Base-by-base conservation (phyloP, 2,888 invertebrate species). In the Mythimna vitellina region DNA sequence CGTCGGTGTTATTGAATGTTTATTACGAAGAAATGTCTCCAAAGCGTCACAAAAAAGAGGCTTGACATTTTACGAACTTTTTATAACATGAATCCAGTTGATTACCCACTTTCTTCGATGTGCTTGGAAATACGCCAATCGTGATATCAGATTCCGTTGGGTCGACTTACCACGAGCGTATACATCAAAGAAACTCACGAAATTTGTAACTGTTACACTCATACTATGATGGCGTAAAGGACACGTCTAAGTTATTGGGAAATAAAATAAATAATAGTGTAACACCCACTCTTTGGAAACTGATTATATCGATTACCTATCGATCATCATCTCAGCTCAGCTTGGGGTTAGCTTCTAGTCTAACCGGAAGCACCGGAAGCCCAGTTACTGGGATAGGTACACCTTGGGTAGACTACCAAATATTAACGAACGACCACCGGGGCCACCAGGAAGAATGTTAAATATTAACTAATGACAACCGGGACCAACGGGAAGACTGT, bases 81-180 rank as follows among this genome's bases (percentile, higher is more conserved):
- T 84, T 84, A 83, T 70, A 65, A 62, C 81, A 74, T 70, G 81
- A 84, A 84, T 73, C 70, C 65, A 73, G 76, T 81, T 78, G 78
- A 84, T 84, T 78, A 81, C 72, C 67, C 69, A 73, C 65, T 77
- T 74, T 74, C 62, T 67, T 9, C 49, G 58, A 65, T 65, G 58
- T 76, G 51, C 46, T 80, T 84, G 80, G 78, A 84, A 74, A 67
- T 73, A 60, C 62, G 82, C 73, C 82, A 78, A 71, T 84, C 53
- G 54, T 63, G 58, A 64, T 80, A 73, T 67, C 63, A 54, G 60
- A 69, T 66, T 81, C 66, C 56, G 65, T 65, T 72, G 61, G 60
- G 76, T 66, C 32, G 38, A 32, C 61, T 35, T 65, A 71, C 46
- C 60, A 58, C 51, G 62, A 64, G 38, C 22, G 53, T 60, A 62